Evolutionary conservation across 1,140 invertebrate species (phyloP).

Genomic region (Drosophila saltans): DNA sequence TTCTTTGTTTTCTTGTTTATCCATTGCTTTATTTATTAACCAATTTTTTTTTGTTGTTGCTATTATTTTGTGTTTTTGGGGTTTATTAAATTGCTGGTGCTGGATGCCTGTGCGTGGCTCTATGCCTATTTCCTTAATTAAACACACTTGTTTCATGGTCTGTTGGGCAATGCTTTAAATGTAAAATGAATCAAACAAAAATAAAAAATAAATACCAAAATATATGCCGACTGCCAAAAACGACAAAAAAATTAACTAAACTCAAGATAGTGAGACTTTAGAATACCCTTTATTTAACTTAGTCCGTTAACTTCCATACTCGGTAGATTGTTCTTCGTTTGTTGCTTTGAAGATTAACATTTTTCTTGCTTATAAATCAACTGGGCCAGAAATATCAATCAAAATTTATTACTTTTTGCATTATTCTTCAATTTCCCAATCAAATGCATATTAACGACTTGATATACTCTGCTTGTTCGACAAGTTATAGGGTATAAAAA

Average conservation of each 20-base stretch:
- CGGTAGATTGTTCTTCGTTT: no score
- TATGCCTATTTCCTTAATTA: slow-evolving; percentile 77
- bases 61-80: slow-evolving; percentile 53
- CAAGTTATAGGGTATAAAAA: background rate
- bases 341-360: no score
- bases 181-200: slow-evolving; percentile 23
- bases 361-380: no score
- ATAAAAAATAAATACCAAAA: slow-evolving; percentile 21
- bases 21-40: slow-evolving; percentile 59
- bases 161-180: slow-evolving; percentile 52
- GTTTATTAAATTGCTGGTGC: slow-evolving; percentile 58
- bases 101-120: slow-evolving; percentile 45
- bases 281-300: background rate
- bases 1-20: slow-evolving; percentile 25
- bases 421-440: no score
- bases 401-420: no score
- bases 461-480: background rate
- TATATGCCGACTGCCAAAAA: slow-evolving; percentile 46
- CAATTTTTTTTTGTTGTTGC: slow-evolving; percentile 53
- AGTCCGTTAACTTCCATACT: no score
- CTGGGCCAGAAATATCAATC: no score
- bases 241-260: background rate
- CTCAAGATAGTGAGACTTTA: background rate
- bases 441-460: background rate
- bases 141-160: slow-evolving; percentile 77